These are phyloP conservation scores for Dichetophora obliterata DNA, from an alignment of 2,888 invertebrate species.

Conservation along the genomic window DNA sequence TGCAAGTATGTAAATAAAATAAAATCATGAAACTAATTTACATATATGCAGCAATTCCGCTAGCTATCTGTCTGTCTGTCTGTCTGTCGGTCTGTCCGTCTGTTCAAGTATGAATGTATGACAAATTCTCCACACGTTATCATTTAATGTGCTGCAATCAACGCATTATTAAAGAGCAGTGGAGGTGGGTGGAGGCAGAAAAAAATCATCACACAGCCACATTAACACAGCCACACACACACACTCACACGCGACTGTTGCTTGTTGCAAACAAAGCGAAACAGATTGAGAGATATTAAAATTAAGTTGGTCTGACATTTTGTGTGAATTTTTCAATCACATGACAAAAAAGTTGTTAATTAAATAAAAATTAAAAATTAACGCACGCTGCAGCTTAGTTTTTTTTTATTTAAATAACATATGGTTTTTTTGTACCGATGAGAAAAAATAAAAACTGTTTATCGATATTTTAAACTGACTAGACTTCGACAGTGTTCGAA, in stretches of 20 bases:
- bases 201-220: background rate
- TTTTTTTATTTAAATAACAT: too few relatives aligned
- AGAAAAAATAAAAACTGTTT: too few relatives aligned
- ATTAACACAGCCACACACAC: too few relatives aligned
- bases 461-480: too few relatives aligned
- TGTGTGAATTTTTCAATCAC: too few relatives aligned
- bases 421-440: too few relatives aligned
- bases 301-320: too few relatives aligned
- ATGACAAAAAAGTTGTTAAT: too few relatives aligned
- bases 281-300: background rate
- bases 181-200: background rate
- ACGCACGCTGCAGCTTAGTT: too few relatives aligned
- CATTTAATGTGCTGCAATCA: slow-evolving; percentile 18
- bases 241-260: background rate
- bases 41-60: background rate
- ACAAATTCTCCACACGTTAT: background rate
- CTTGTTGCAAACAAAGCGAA: background rate
- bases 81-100: too few relatives aligned
- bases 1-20: background rate
- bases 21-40: background rate
- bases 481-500: too few relatives aligned
- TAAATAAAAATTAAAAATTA: too few relatives aligned
- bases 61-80: background rate
- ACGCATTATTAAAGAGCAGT: background rate
- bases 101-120: background rate